Conservation (phyloP, 2,888 invertebrate species). For the Drosophila flavopinicola region DNA sequence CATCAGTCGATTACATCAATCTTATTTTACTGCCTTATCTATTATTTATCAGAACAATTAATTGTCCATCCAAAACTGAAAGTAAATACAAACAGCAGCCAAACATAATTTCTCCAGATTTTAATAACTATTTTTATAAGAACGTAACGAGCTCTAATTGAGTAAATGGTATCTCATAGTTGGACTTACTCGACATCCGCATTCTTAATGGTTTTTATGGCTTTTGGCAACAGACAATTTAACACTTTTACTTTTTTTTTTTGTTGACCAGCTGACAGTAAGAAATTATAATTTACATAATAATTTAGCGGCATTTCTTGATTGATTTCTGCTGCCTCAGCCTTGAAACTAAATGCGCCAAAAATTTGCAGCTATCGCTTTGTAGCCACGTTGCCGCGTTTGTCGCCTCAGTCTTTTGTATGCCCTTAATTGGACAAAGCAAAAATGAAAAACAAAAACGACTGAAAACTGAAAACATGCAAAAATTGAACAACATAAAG, state of each 20-base stretch:
- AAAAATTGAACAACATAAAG: slow-evolving; percentile 40
- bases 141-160: not conserved
- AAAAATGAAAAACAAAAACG: slow-evolving; percentile 18
- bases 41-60: too few species aligned
- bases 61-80: slow-evolving; percentile 5
- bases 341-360: slow-evolving; percentile 36
- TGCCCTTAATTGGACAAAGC: slow-evolving; percentile 61
- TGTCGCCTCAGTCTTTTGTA: slow-evolving; percentile 67
- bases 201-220: slow-evolving; percentile 45
- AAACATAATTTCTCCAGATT: not conserved
- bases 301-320: slow-evolving; percentile 61
- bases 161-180: slow-evolving; percentile 17
- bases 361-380: slow-evolving; percentile 16
- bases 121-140: not conserved
- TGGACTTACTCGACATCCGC: slow-evolving; percentile 1
- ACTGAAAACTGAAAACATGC: slow-evolving; percentile 46
- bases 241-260: slow-evolving; percentile 71
- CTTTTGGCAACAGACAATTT: slow-evolving; percentile 38
- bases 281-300: slow-evolving; percentile 70
- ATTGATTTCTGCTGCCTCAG: slow-evolving; percentile 60
- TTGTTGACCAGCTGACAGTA: slow-evolving; percentile 28
- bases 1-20: too few species aligned
- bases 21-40: not conserved
- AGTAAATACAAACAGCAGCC: slow-evolving; percentile 14
- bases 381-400: slow-evolving; percentile 29